These are phyloP conservation scores for Amazona vittata DNA, from an alignment of 2,113 vertebrate species.

Conservation along the genomic window DNA sequence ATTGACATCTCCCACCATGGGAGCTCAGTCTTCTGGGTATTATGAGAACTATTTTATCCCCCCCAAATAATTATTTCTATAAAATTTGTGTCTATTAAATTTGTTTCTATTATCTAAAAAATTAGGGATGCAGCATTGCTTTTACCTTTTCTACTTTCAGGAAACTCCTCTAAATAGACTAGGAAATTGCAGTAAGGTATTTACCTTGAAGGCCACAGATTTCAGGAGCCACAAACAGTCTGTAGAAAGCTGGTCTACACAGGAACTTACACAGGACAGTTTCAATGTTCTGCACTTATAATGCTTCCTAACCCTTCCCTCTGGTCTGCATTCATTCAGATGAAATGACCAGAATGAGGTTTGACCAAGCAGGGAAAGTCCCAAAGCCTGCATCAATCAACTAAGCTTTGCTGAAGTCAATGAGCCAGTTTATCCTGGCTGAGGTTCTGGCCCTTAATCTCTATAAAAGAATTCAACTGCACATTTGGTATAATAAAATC, in stretches of 20 bases:
- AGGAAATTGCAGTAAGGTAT: neutral
- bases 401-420: neutral
- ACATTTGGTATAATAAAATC: slow-evolving; percentile 15
- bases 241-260: neutral
- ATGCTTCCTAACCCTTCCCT: neutral
- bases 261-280: neutral
- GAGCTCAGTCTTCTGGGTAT: neutral
- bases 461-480: neutral
- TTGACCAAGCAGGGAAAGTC: neutral
- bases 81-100: neutral
- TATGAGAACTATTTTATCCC: neutral
- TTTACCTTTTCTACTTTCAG: neutral
- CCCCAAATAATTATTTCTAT: neutral
- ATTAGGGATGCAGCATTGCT: neutral
- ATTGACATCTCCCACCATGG: neutral
- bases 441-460: neutral
- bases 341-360: neutral
- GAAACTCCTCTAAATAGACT: neutral
- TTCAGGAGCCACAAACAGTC: neutral
- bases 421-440: neutral
- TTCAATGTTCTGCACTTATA: neutral
- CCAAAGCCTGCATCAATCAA: neutral
- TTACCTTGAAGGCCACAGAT: neutral
- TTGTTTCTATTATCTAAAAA: neutral
- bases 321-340: neutral